phyloP scores from a whole-genome alignment of 2,113 vertebrate genomes.

The Tricholaema leucomelas region DNA sequence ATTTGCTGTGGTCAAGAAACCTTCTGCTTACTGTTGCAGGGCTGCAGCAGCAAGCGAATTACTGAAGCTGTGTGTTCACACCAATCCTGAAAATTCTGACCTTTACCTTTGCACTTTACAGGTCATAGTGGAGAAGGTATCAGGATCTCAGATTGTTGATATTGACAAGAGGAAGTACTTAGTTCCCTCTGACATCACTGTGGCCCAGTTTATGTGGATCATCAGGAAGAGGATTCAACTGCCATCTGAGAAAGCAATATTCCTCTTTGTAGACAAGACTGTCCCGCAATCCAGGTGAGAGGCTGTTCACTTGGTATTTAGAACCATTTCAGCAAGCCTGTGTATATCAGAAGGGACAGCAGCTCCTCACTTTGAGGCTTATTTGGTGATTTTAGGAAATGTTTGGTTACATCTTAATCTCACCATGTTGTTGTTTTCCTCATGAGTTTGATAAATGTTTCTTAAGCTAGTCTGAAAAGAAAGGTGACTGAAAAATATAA shows the following conservation, averaged over 20 bases:
- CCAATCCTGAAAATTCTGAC: background rate
- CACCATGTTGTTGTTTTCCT: background rate
- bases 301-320: background rate
- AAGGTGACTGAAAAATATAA: background rate
- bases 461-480: background rate
- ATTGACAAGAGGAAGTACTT: constrained; percentile 99
- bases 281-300: constrained; percentile 98
- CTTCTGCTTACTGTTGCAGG: background rate
- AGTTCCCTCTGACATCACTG: constrained; percentile 97
- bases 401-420: background rate
- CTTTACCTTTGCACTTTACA: constrained; percentile 56
- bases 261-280: constrained; percentile 98
- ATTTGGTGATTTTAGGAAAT: background rate
- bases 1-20: background rate
- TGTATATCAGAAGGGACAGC: background rate
- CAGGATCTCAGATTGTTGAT: constrained; percentile 96
- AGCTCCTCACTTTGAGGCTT: background rate
- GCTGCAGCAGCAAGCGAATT: background rate
- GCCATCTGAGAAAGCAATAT: constrained; percentile 99
- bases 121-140: constrained; percentile 99
- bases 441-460: background rate
- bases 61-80: background rate
- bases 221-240: constrained; percentile 99
- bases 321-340: background rate
- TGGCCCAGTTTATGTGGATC: constrained; percentile 99